phyloP scores from a whole-genome alignment of 92 coral and sea anemone genomes.

The Siderastrea siderea region DNA sequence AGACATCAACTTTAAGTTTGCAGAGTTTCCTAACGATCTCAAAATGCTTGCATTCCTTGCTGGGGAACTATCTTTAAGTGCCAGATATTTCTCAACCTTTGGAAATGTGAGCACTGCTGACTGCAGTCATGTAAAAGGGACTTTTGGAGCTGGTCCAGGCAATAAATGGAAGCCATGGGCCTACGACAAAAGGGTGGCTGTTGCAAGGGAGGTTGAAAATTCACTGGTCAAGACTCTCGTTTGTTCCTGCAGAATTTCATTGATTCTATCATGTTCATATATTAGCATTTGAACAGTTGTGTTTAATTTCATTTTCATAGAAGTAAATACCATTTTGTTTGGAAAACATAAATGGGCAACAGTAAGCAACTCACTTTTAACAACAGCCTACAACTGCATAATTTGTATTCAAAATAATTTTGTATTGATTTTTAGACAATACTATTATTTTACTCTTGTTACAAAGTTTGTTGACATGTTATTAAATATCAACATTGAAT shows the following conservation, averaged over 20 bases:
- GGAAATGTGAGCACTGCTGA: constrained; percentile 43
- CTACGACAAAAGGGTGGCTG: constrained; percentile 38
- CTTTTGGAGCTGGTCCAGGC: constrained; percentile 48
- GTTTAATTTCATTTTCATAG: neutral
- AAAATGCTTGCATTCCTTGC: constrained; percentile 52
- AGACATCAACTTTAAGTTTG: constrained; percentile 44
- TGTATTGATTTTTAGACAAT: constrained; percentile 32
- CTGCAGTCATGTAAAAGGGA: constrained; percentile 37
- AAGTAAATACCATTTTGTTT: no score
- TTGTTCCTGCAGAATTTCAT: constrained; percentile 56
- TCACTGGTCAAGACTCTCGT: constrained; percentile 66
- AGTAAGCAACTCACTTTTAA: constrained; percentile 25
- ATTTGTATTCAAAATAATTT: constrained; percentile 25
- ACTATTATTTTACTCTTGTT: neutral
- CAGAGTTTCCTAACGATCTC: constrained; percentile 58
- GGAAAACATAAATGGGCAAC: constrained; percentile 23
- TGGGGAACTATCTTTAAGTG: constrained; percentile 43
- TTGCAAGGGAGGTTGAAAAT: constrained; percentile 51
- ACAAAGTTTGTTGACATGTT: neutral
- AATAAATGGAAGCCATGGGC: constrained; percentile 59
- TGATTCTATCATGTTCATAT: constrained; percentile 49
- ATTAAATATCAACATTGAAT: constrained; percentile 9
- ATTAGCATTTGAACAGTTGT: constrained; percentile 27
- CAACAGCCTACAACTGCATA: constrained; percentile 27
- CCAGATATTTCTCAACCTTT: constrained; percentile 47